Evolutionary conservation across 2,113 vertebrate species (phyloP), one percentile per base, ranked within the genome.

Genomic region (Acanthochromis polyacanthus): DNA sequence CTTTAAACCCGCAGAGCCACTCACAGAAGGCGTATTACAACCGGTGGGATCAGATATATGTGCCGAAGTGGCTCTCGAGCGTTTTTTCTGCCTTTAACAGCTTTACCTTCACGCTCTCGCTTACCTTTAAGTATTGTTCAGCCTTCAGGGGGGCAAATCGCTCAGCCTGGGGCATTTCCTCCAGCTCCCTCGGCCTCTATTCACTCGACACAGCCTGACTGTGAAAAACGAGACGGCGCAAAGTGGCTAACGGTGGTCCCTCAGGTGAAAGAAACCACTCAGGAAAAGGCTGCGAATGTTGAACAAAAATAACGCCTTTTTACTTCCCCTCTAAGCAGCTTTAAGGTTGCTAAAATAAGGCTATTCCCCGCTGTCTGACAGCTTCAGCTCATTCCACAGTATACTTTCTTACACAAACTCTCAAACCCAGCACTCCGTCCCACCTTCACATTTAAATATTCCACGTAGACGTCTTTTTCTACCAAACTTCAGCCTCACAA

Each of bases 131-230:
- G 56, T 6, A 22, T 12, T 43, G 9, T 38, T 43, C 10, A 11
- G 52, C 16, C 61, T 50, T 70, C 51, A 23, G 52, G 58, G 65
- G 60, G 30, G 50, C 28, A 65, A 65, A 65, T 1, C 0, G 17
- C 57, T 12, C 48, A 8, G 30, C 76, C 56, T 65, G 10, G 52
- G 43, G 69, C 56, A 4, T 36, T 14, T 46, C 60, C 70, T 72
- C 56, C 30, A 43, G 40, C 19, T n/a, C 28, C 68, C 12, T 6
- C 8, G 22, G 25, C 11, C 28, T 48, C 0, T 14, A 4, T 60
- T 50, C 68, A 14, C 43, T 50, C 10, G 14, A 40, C 20, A 45
- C 23, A 10, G 17, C 60, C 40, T 0, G 43, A n/a, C 32, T 3
- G 14, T 14, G 32, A 11, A 32, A 11, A 10, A 2, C 15, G 19